A percentile compares a stretch with the other conserved stretches of the same genome.
These are phyloP conservation scores for Hydrolagus affinis DNA, from an alignment of 2,113 vertebrate species.

Conservation along the genomic window DNA sequence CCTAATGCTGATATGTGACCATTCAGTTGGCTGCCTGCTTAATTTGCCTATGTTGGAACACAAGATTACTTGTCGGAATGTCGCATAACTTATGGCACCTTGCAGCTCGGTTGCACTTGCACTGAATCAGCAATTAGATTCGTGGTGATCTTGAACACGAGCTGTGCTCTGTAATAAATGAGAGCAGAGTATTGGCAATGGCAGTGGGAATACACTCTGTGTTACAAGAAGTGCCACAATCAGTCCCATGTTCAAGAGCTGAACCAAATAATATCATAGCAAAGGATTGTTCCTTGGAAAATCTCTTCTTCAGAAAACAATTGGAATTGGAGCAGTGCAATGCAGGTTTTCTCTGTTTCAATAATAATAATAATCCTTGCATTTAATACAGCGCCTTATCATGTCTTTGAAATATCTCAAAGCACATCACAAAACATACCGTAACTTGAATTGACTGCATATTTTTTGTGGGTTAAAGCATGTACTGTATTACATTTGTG, in stretches of 20 bases:
- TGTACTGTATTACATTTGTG: too few relatives aligned
- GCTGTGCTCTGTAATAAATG: constrained; percentile 11
- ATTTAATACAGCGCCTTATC: too few relatives aligned
- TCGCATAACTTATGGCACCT: constrained; percentile 19
- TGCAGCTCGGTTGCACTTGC: constrained; percentile 18
- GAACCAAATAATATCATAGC: not conserved
- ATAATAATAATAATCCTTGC: too few relatives aligned
- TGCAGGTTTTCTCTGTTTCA: not conserved
- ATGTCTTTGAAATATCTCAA: too few relatives aligned
- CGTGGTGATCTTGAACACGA: not conserved
- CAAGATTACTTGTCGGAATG: constrained; percentile 10
- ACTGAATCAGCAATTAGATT: constrained; percentile 18
- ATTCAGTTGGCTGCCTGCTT: constrained; percentile 22
- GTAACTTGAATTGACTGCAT: too few relatives aligned
- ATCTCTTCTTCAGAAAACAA: not conserved
- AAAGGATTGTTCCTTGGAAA: not conserved
- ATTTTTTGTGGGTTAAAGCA: too few relatives aligned
- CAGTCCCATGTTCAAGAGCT: not conserved
- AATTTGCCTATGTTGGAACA: constrained; percentile 16
- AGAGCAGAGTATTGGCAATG: not conserved
- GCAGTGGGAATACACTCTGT: not conserved
- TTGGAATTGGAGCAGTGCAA: not conserved
- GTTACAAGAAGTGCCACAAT: not conserved
- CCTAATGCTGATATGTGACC: constrained; percentile 22
- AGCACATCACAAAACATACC: too few relatives aligned